Percentiles rank a stretch among this genome's conserved stretches.
phyloP scores from a whole-genome alignment of 2,888 invertebrate species.

The Noctua janthe region DNA sequence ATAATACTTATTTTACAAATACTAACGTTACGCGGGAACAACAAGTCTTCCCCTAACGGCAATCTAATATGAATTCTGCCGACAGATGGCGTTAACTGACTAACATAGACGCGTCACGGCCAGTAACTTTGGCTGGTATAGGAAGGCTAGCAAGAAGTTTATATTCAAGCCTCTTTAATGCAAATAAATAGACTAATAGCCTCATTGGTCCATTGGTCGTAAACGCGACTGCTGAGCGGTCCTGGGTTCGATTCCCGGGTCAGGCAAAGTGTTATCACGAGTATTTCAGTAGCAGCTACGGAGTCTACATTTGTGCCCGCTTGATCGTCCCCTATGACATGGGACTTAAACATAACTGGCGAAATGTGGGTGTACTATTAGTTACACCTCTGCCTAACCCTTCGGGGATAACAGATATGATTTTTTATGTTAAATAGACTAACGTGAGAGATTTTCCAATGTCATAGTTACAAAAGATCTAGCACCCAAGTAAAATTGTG shows the following conservation, averaged over 20 bases:
- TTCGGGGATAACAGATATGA: background rate
- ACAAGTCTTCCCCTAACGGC: slow-evolving; percentile 1
- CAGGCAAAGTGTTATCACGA: background rate
- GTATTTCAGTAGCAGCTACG: background rate
- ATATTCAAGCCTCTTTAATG: background rate
- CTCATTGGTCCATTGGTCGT: background rate
- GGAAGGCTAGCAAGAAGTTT: background rate
- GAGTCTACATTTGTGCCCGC: background rate
- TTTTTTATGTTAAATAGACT: background rate
- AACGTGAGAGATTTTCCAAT: background rate
- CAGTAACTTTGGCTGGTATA: background rate
- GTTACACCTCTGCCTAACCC: background rate
- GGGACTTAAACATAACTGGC: background rate
- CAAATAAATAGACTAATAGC: background rate
- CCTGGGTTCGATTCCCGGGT: background rate
- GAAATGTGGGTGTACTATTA: background rate
- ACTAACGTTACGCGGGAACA: slow-evolving; percentile 10
- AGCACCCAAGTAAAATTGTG: no score
- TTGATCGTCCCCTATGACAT: background rate
- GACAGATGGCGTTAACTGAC: slow-evolving; percentile 46
- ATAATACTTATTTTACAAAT: background rate
- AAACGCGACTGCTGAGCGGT: background rate
- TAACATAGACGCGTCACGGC: background rate
- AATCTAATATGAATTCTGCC: slow-evolving; percentile 33
- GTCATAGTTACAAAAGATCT: background rate